These are phyloP conservation scores for Geopemphigus sp. DNA, from an alignment of 1,140 invertebrate genomes.

Conservation along the genomic window DNA sequence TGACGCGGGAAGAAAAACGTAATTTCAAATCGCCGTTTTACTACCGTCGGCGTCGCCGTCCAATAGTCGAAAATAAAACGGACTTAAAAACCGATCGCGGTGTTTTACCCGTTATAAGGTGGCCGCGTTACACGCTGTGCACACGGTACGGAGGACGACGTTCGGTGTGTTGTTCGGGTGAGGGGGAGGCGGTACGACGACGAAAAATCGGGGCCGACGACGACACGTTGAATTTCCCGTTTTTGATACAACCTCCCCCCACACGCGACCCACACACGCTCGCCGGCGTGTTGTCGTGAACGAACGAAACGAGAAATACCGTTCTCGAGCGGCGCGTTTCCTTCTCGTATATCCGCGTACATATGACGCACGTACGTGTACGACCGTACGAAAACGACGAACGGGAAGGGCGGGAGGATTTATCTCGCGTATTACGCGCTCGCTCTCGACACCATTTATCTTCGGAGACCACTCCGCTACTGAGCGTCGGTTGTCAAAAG, in stretches of 20 bases:
- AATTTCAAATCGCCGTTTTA: slow-evolving; percentile 32
- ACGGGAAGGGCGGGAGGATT: not conserved
- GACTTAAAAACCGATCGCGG: not conserved
- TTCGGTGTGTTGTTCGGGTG: too few relatives aligned
- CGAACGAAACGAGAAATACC: slow-evolving; percentile 10
- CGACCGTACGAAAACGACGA: too few relatives aligned
- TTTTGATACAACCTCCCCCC: not conserved
- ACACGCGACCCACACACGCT: not conserved
- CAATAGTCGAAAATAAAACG: slow-evolving; percentile 20
- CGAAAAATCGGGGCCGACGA: not conserved
- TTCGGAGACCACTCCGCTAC: not conserved
- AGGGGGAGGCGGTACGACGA: not conserved
- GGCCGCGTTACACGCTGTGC: not conserved
- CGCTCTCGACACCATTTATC: not conserved
- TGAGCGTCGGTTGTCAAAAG: not conserved
- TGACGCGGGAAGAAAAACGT: not conserved
- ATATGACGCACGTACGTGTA: too few relatives aligned
- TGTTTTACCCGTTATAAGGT: not conserved
- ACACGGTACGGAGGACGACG: too few relatives aligned
- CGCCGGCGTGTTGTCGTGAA: too few relatives aligned
- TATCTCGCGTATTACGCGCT: not conserved
- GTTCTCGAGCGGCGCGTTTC: not conserved
- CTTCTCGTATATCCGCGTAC: too few relatives aligned
- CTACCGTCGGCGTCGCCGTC: not conserved
- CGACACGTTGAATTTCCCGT: slow-evolving; percentile 11